phyloP scores from a whole-genome alignment of 2,113 vertebrate genomes.

The Phrynosoma platyrhinos region DNA sequence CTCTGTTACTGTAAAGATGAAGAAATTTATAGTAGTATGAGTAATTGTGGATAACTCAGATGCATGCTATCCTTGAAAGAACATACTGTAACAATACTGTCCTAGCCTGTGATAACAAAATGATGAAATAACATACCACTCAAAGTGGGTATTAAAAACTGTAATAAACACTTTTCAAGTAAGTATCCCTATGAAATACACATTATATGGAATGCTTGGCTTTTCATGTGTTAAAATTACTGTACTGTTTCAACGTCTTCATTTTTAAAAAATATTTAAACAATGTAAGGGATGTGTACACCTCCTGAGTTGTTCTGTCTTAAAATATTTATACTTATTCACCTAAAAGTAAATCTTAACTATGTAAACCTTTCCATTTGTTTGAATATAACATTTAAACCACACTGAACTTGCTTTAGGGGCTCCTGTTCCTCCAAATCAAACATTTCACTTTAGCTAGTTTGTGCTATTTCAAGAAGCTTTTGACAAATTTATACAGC shows the following conservation, averaged over 20 bases:
- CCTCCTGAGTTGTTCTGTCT: neutral
- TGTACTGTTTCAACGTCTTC: neutral
- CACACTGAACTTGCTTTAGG: neutral
- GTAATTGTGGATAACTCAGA: neutral
- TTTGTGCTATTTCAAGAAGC: neutral
- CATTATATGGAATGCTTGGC: neutral
- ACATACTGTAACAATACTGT: neutral
- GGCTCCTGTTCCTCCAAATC: neutral
- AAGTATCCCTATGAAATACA: neutral
- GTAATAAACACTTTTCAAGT: neutral
- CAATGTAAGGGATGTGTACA: neutral
- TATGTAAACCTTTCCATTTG: neutral
- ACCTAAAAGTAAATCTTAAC: neutral
- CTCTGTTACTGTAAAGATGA: neutral
- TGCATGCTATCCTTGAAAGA: neutral
- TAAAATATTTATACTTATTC: slow-evolving; percentile 3
- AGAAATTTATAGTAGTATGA: neutral
- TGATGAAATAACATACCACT: neutral
- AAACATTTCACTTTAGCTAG: neutral
- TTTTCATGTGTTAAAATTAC: neutral
- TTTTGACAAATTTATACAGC: neutral
- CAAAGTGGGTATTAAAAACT: neutral
- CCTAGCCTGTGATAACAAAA: neutral
- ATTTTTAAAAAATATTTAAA: neutral
- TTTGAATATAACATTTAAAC: neutral